These are phyloP conservation scores for Girardinus metallicus DNA, from an alignment of 2,797 vertebrate genomes.

Conservation along the genomic window DNA sequence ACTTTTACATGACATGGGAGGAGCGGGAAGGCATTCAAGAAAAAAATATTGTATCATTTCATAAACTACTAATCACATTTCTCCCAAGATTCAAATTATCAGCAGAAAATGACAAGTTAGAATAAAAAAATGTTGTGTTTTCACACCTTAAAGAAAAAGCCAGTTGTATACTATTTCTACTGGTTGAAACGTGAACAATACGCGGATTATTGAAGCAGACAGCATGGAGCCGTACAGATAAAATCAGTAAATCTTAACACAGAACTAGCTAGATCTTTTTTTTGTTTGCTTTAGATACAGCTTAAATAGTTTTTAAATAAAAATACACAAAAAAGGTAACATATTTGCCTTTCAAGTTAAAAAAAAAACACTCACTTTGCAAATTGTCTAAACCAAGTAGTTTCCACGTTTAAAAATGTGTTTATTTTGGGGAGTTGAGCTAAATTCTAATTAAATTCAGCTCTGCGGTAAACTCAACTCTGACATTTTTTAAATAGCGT, in stretches of 20 bases:
- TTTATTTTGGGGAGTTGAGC: background rate
- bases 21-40: background rate
- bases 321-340: background rate
- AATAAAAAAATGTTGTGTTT: background rate
- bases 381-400: background rate
- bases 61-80: background rate
- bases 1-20: background rate
- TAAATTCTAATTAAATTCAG: background rate
- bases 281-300: too few relatives aligned
- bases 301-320: background rate
- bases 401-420: background rate
- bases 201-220: too few relatives aligned
- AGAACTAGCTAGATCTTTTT: too few relatives aligned
- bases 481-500: background rate
- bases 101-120: background rate
- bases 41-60: background rate
- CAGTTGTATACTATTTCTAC: too few relatives aligned
- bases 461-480: background rate
- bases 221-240: too few relatives aligned
- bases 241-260: too few relatives aligned
- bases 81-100: background rate
- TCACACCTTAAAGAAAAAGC: background rate
- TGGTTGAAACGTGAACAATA: too few relatives aligned
- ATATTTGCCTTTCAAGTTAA: background rate
- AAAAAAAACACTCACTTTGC: background rate